Evolutionary conservation across 2,797 vertebrate genomes (phyloP), one percentile per base, ranked within the genome.

Genomic region (Ciconia nigra): DNA sequence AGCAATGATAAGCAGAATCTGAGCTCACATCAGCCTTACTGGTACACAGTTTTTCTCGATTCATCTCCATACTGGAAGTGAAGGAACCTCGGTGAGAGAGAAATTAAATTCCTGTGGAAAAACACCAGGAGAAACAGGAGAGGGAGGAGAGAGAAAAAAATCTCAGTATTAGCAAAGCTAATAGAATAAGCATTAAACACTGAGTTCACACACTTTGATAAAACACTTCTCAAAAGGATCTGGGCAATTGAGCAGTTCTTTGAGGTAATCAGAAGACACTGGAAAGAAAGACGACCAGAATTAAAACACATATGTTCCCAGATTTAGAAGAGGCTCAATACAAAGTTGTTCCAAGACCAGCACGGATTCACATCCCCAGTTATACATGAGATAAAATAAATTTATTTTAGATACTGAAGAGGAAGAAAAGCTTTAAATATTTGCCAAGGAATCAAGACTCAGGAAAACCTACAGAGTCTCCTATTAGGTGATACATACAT

Each of bases 1-100:
- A 96, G 94, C 99, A 99, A 96, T 98, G 98, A 96, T 98, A 98
- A 1, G 96, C 88, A 12, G 98, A 62, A 29, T 99, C 98, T 8
- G 98, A 70, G 52, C 95, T 96, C 41, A 97, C 41, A 11, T 98
- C 98, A 73, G 97, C 98, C 54, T 96, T 97, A 25, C 94, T 92
- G 82, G 93, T 9, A 57, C 92, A 95, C 87, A 96, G 91, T 14
- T 97, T 98, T 51, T 98, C 98, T 74, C 96, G 98, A 39, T 98
- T 97, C 95, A 93, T 94, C 65, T 99, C 99, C 99, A 99, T 98
- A 67, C 76, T 51, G 63, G 61, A 78, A 13, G 47, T 35, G 28
- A 29, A 73, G 83, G 66, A 90, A 82, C 78, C 78, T 89, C 62
- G 65, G 82, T 29, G 76, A 81, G 47, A 72, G 46, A 59, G 86